Evolutionary conservation across 2,113 vertebrate species (phyloP), one percentile per base, ranked within the genome.

Genomic region (Caranx ignobilis): DNA sequence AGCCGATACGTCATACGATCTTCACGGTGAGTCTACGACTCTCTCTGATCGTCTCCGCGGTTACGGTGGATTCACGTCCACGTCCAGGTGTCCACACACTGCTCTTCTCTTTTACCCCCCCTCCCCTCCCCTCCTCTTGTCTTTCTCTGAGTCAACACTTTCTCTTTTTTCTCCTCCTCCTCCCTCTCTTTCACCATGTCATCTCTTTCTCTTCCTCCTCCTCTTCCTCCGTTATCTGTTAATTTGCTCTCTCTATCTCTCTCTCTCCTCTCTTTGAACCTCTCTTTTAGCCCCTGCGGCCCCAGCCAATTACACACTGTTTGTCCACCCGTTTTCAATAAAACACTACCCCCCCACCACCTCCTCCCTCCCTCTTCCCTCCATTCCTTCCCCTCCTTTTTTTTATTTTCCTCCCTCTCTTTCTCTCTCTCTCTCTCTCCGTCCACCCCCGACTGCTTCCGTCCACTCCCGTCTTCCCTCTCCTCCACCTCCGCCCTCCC

Each of bases 251-350:
- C 87, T n/a, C n/a, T n/a, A n/a, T 47, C 19, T 84, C 78, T 66
- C 83, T 72, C 82, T 66, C 86, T 87, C 85, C 81, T 89, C 78
- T 88, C 92, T 91, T 92, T 92, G 92, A 93, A 92, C 88, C 89
- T 90, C 85, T 86, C 79, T 80, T 87, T 89, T 87, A 81, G 89
- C 91, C 93, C 90, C 91, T 70, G 82, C 84, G 89, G 93, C 91
- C 92, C 91, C 82, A 87, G 91, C 91, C 93, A 94, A 93, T 93
- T 93, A 94, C 89, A 83, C 87, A 82, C 89, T 94, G 93, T 94
- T 94, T 94, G 91, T 94, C 91, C 93, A 94, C 91, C 93, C 85
- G 92, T 91, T 94, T 94, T 93, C 93, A 94, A 94, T 94, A 93
- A 94, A 93, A 88, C 88, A 84, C 89, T 60, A 47, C 85, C 75